A percentile compares a stretch with the other conserved stretches of the same genome.
These are phyloP conservation scores for Catharus fuscescens DNA, from an alignment of 2,113 vertebrate species.

Conservation along the genomic window DNA sequence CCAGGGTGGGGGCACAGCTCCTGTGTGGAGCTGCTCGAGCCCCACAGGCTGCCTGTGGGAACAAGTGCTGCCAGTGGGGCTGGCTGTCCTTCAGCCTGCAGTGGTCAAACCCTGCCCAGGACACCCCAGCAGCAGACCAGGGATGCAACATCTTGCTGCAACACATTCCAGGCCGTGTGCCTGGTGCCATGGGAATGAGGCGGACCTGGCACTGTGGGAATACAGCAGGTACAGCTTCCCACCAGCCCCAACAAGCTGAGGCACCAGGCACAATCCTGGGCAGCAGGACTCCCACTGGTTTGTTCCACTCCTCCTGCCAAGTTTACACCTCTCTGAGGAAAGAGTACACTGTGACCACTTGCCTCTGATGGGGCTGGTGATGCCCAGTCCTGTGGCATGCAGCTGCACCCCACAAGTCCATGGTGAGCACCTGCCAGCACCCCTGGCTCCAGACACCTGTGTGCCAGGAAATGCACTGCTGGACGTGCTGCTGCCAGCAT, in stretches of 20 bases:
- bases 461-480: background rate
- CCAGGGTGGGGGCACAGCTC: background rate
- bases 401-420: background rate
- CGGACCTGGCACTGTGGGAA: background rate
- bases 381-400: fast-evolving
- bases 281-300: background rate
- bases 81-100: background rate
- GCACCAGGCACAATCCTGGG: background rate
- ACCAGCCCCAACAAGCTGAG: background rate
- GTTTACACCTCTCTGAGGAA: background rate
- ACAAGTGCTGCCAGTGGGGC: background rate
- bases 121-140: background rate
- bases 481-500: background rate
- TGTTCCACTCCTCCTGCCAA: background rate
- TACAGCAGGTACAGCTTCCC: fast-evolving
- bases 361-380: fast-evolving
- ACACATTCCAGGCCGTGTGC: fast-evolving
- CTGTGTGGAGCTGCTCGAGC: background rate
- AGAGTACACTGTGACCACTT: too few species aligned
- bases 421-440: background rate
- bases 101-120: background rate
- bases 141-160: background rate
- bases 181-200: fast-evolving
- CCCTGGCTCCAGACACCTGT: fast-evolving
- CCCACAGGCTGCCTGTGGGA: background rate